phyloP scores from a whole-genome alignment of 2,888 invertebrate genomes.

The Lymantria monacha region DNA sequence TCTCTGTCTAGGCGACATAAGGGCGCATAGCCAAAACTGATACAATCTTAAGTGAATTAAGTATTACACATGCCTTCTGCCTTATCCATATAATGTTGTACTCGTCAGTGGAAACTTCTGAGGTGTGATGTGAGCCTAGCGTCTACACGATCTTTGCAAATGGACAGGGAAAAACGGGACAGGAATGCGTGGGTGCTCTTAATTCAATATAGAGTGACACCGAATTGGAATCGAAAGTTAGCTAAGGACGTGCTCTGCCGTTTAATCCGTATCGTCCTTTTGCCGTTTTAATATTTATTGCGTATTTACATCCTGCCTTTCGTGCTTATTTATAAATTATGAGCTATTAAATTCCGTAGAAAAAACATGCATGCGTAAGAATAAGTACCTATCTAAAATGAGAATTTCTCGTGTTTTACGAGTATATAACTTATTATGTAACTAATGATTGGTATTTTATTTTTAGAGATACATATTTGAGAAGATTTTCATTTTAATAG shows the following conservation, averaged over 20 bases:
- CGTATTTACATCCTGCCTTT: conserved; percentile 32
- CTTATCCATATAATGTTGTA: conserved; percentile 50
- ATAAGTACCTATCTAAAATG: conserved; percentile 4
- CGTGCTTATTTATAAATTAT: conserved; percentile 47
- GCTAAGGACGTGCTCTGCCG: conserved; percentile 68
- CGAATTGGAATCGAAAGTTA: conserved; percentile 80
- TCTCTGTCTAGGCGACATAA: conserved; percentile 11
- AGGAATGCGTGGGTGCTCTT: conserved; percentile 81
- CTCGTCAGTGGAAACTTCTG: conserved; percentile 47
- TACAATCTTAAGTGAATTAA: conserved; percentile 29
- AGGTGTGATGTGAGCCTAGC: conserved; percentile 73
- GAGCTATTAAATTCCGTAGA: conserved; percentile 46
- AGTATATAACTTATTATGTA: neutral
- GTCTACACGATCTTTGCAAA: conserved; percentile 79
- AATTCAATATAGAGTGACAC: conserved; percentile 82
- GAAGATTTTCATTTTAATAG: no score
- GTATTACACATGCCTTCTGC: conserved; percentile 27
- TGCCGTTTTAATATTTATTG: conserved; percentile 65
- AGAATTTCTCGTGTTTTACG: neutral
- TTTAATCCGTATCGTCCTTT: conserved; percentile 57
- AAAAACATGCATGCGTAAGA: conserved; percentile 27
- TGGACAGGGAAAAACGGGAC: conserved; percentile 81
- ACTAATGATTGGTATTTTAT: no score
- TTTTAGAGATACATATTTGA: no score
- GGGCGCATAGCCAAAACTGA: conserved; percentile 12